Percentiles rank a stretch among this genome's conserved stretches.
These are phyloP conservation scores for Yoshiicerus persimilis DNA, from an alignment of 1,140 invertebrate genomes.

Conservation along the genomic window DNA sequence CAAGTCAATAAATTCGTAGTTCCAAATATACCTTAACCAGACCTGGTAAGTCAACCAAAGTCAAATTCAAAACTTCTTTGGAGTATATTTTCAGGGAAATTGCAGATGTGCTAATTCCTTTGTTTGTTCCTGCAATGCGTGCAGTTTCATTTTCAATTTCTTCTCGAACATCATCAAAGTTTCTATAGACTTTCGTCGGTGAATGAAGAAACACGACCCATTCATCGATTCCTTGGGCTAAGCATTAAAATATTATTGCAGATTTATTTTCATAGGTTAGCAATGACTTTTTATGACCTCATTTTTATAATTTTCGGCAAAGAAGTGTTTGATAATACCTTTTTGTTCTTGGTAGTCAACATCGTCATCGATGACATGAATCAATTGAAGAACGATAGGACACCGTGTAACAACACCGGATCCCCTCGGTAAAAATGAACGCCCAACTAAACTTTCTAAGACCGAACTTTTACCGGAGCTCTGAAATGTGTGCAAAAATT, in stretches of 20 bases:
- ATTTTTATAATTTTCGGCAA: too few species aligned
- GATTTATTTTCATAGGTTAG: too few species aligned
- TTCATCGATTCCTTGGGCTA: background rate
- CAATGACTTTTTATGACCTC: too few species aligned
- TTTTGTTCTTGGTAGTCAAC: conserved; percentile 65
- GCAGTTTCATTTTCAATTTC: conserved; percentile 21
- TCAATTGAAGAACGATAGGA: conserved; percentile 89
- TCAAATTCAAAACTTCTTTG: background rate
- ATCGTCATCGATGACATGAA: conserved; percentile 85
- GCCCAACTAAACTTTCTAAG: conserved; percentile 94
- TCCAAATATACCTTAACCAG: conserved; percentile 11
- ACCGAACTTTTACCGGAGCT: conserved; percentile 99
- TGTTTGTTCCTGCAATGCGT: background rate
- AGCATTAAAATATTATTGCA: too few species aligned
- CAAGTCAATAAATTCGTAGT: background rate
- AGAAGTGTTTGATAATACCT: too few species aligned
- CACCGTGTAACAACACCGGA: conserved; percentile 95
- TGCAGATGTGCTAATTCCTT: background rate
- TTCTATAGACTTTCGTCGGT: conserved; percentile 82
- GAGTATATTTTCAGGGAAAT: conserved; percentile 15
- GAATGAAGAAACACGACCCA: conserved; percentile 81
- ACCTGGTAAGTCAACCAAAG: conserved; percentile 29
- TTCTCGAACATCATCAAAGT: conserved; percentile 84
- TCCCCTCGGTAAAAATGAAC: conserved; percentile 94
- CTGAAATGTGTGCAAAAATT: conserved; percentile 58